Base-by-base conservation (phyloP, 2,113 vertebrate genomes). In the Callopanchax toddi region DNA sequence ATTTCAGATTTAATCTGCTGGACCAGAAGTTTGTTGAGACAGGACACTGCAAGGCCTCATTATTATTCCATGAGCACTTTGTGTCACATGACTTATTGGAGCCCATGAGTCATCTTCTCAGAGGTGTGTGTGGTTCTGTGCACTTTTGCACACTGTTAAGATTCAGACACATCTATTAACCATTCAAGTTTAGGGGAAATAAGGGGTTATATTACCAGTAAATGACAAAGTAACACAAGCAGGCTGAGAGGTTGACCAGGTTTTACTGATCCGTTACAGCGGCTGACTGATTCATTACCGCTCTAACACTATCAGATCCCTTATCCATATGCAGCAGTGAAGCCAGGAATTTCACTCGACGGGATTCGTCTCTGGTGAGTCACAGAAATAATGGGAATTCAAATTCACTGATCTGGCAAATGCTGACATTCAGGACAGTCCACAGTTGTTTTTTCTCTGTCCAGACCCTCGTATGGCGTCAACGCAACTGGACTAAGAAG, bases 321-420 rank as follows among this genome's bases (percentile, higher is more conserved):
- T 65, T 43, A 0, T 78, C 73, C 74, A 81, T 65, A 63, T 60
- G 50, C n/a, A 13, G 64, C 56, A 58, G 52, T 42, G 53, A 77
- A 87, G 88, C 79, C 83, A 76, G 78, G 84, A 86, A 88, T 85
- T 76, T 51, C 43, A 52, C 71, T 82, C 61, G 81, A 60, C 76
- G 32, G 40, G 26, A 78, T 7, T 25, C 67, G 46, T 18, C 22
- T 39, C n/a, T 46, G 15, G 39, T 91, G 87, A 91, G 68, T 86
- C 83, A 88, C 11, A 81, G 67, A 72, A 82, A 86, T 88, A 80
- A 85, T 25, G 65, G 76, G 83, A 89, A 88, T 86, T 71, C 21
- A 5, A 29, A 44, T 34, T 49, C 5, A 71, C 20, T 56, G 60
- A 78, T 70, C 21, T 56, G 59, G n/a, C 64, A 45, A 53, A 8